A percentile compares a stretch with the other conserved stretches of the same genome.
These are phyloP conservation scores for Exocentrus adspersus DNA, from an alignment of 2,888 invertebrate genomes.

Conservation along the genomic window DNA sequence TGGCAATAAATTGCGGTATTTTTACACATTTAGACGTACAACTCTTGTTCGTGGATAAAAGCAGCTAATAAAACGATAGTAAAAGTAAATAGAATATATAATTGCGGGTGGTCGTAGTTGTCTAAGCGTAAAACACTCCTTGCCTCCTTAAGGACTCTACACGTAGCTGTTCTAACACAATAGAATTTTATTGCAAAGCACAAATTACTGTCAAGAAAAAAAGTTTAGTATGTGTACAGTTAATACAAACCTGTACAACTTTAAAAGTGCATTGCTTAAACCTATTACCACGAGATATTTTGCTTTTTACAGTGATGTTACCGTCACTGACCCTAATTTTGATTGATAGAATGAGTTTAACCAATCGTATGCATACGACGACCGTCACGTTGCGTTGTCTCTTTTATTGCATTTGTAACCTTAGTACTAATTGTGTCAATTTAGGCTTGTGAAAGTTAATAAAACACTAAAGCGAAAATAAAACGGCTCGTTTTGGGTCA, in stretches of 20 bases:
- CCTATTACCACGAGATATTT: slow-evolving; percentile 31
- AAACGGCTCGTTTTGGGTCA: slow-evolving; percentile 2
- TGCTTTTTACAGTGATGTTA: slow-evolving; percentile 41
- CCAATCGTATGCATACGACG: background rate
- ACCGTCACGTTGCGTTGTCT: slow-evolving; percentile 8
- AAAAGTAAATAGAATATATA: slow-evolving; percentile 9
- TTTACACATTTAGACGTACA: background rate
- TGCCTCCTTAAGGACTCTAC: slow-evolving; percentile 3
- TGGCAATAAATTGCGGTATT: background rate
- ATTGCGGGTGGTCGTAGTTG: slow-evolving; percentile 25
- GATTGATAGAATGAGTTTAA: slow-evolving; percentile 52
- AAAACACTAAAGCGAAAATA: background rate
- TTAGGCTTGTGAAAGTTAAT: slow-evolving; percentile 17
- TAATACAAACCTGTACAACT: no score
- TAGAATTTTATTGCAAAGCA: background rate
- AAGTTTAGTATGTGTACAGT: no score
- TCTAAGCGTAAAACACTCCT: slow-evolving; percentile 1
- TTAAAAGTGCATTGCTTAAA: no score
- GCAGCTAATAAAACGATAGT: slow-evolving; percentile 20
- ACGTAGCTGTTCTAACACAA: no score
- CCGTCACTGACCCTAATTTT: slow-evolving; percentile 54
- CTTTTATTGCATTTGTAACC: background rate
- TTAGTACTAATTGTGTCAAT: slow-evolving; percentile 9
- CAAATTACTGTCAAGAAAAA: no score
- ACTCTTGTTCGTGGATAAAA: slow-evolving; percentile 5